A percentile compares a stretch with the other conserved stretches of the same genome.
Evolutionary conservation across 2,888 invertebrate species (phyloP).

Genomic region (Eupithecia pulchellata): DNA sequence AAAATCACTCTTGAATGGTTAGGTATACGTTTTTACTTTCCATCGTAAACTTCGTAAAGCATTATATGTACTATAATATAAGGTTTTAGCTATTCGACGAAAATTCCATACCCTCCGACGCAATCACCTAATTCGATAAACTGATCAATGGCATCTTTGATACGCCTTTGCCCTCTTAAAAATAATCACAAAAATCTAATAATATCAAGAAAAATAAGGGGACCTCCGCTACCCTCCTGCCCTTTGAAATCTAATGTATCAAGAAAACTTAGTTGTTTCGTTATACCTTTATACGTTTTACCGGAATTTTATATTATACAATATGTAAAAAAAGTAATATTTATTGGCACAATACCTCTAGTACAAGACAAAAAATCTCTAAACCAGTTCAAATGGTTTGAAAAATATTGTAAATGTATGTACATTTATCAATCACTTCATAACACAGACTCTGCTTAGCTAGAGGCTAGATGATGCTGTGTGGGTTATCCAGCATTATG

Average conservation of each 20-base stretch:
- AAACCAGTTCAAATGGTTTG: neutral
- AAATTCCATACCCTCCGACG: constrained; percentile 41
- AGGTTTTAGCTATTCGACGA: constrained; percentile 26
- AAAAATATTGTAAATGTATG: neutral
- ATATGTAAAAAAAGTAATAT: constrained; percentile 3
- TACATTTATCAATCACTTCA: too few relatives aligned
- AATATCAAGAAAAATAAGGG: constrained; percentile 71
- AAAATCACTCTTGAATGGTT: neutral
- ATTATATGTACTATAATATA: constrained; percentile 14
- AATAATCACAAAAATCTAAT: constrained; percentile 75
- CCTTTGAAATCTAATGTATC: constrained; percentile 79
- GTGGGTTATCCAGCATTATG: too few relatives aligned
- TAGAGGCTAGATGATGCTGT: too few relatives aligned
- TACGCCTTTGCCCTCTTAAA: constrained; percentile 65
- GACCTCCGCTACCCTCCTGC: constrained; percentile 58
- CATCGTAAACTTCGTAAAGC: constrained; percentile 15
- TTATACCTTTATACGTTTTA: constrained; percentile 68
- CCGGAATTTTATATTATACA: constrained; percentile 55
- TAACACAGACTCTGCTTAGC: too few relatives aligned
- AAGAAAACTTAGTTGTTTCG: constrained; percentile 76
- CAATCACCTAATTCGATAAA: constrained; percentile 64
- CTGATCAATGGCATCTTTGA: constrained; percentile 64
- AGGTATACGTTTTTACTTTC: constrained; percentile 7
- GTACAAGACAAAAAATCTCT: neutral
- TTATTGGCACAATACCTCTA: neutral